Conservation (phyloP, 2,888 invertebrate species). For the Perithous albicinctus region DNA sequence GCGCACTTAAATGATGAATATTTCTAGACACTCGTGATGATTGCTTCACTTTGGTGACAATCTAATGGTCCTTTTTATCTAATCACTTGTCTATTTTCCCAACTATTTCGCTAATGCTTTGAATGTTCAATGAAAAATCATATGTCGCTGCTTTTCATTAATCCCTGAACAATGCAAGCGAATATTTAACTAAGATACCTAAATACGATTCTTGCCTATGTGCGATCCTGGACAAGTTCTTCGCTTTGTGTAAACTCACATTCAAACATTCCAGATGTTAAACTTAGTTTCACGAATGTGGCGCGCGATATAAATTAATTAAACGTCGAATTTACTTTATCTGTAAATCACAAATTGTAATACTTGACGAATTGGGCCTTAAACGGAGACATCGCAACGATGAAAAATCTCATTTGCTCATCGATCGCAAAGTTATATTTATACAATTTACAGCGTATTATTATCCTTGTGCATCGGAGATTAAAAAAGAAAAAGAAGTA, state of each 20-base stretch:
- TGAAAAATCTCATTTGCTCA: constrained; percentile 18
- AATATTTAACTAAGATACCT: constrained; percentile 14
- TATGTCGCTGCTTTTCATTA: neutral
- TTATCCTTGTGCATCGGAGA: constrained; percentile 44
- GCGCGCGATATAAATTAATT: neutral
- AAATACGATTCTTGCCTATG: constrained; percentile 17
- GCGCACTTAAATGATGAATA: neutral
- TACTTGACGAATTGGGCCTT: constrained; percentile 32
- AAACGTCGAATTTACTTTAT: constrained; percentile 8
- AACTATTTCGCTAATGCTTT: constrained; percentile 1
- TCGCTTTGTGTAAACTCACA: neutral
- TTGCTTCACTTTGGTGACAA: no score
- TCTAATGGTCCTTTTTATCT: no score
- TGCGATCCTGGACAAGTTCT: constrained; percentile 6
- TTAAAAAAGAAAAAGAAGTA: constrained; percentile 50
- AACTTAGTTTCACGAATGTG: neutral
- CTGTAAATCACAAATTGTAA: constrained; percentile 39
- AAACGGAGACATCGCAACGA: constrained; percentile 14
- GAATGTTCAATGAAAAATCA: constrained; percentile 22
- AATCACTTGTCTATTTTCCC: neutral
- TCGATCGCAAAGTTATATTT: constrained; percentile 43
- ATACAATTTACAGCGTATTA: constrained; percentile 57
- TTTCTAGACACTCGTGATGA: constrained; percentile 3
- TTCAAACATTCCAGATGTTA: neutral
- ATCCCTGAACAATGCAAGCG: neutral